These are phyloP conservation scores for Aphidius ervi DNA, from an alignment of 1,140 invertebrate genomes.

Conservation along the genomic window DNA sequence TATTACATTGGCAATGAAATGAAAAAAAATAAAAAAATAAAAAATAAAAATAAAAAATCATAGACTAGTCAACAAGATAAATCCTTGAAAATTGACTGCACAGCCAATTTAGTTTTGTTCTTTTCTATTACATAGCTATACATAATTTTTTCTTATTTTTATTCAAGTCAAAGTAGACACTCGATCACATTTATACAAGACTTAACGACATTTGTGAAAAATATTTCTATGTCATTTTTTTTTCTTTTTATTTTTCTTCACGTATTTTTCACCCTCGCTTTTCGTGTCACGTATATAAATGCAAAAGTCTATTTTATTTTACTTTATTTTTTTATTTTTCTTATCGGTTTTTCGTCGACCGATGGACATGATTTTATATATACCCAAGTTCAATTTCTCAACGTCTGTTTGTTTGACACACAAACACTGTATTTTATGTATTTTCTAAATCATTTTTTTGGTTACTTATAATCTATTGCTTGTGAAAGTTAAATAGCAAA, in stretches of 20 bases:
- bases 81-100: no score
- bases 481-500: no score
- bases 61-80: no score
- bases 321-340: not conserved
- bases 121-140: no score
- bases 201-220: constrained; percentile 11
- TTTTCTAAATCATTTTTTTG: not conserved
- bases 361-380: not conserved
- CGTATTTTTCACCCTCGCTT: no score
- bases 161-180: not conserved
- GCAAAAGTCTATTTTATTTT: not conserved
- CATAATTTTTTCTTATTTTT: no score
- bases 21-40: no score
- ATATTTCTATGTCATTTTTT: not conserved
- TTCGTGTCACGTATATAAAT: not conserved
- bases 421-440: not conserved
- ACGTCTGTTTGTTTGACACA: not conserved
- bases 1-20: no score
- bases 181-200: constrained; percentile 14
- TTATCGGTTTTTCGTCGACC: not conserved
- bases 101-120: no score
- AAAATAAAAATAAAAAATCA: no score
- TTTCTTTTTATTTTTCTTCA: not conserved
- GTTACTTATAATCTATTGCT: not conserved
- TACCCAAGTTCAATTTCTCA: not conserved